Conservation (phyloP, 2,113 vertebrate genomes). For the Mystacornis crossleyi region DNA sequence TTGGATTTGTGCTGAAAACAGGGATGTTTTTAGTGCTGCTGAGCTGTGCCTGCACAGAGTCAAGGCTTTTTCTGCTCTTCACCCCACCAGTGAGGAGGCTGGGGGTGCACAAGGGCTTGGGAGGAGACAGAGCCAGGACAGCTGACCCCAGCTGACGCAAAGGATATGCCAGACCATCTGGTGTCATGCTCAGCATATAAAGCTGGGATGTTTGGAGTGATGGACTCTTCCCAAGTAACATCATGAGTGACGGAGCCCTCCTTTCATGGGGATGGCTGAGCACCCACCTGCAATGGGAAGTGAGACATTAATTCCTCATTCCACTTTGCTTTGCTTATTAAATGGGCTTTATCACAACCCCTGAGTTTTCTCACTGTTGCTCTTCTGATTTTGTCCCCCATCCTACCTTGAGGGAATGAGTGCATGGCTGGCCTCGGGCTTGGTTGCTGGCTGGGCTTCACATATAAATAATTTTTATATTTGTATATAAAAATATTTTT, state of each 20-base stretch:
- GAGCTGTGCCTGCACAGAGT: neutral
- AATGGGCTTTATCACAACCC: neutral
- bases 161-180: neutral
- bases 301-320: neutral
- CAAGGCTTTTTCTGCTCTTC: neutral
- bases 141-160: neutral
- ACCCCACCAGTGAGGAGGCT: neutral
- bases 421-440: neutral
- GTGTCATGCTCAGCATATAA: neutral
- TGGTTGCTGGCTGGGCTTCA: neutral
- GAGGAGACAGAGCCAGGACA: neutral
- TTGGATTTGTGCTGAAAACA: neutral
- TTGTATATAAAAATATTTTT: neutral
- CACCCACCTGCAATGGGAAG: neutral
- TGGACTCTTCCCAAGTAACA: neutral
- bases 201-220: neutral
- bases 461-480: neutral
- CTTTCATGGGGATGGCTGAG: neutral
- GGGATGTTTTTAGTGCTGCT: neutral
- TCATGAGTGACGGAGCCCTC: fast-evolving
- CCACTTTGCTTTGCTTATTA: neutral
- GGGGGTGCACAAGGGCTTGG: neutral
- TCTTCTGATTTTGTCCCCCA: neutral
- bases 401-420: neutral
- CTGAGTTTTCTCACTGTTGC: neutral